phyloP scores from a whole-genome alignment of 2,888 invertebrate genomes.

The Helicoverpa assulta region DNA sequence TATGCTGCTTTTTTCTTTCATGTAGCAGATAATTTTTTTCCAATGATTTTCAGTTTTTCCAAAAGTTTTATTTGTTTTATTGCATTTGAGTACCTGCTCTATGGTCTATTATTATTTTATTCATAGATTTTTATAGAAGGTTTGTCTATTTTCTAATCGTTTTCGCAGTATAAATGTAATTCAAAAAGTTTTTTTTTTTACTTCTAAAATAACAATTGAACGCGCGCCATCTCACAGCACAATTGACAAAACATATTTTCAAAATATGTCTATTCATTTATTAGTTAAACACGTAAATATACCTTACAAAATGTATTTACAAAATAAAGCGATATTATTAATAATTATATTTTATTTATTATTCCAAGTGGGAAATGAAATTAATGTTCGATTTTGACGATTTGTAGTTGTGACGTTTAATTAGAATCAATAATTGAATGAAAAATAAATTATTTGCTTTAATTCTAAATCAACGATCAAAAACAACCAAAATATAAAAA shows the following conservation, averaged over 20 bases:
- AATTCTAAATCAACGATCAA: neutral
- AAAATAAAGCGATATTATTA: conserved; percentile 86
- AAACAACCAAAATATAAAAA: neutral
- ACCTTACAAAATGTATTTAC: conserved; percentile 89
- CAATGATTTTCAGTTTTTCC: no score
- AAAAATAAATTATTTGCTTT: neutral
- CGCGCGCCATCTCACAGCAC: conserved; percentile 84
- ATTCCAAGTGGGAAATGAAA: conserved; percentile 79
- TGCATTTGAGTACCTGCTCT: no score
- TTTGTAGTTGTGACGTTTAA: conserved; percentile 59
- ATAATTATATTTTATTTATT: conserved; percentile 69
- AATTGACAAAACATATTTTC: conserved; percentile 90
- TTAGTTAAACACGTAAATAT: conserved; percentile 88
- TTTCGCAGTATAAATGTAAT: conserved; percentile 15
- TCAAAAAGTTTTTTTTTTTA: conserved; percentile 38
- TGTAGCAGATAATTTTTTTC: neutral
- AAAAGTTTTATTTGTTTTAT: neutral
- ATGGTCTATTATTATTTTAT: neutral
- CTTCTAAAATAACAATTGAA: conserved; percentile 77
- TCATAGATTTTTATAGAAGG: neutral
- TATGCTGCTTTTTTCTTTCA: neutral
- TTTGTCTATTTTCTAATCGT: conserved; percentile 9
- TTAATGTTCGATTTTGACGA: conserved; percentile 64
- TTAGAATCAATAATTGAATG: neutral
- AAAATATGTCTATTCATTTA: conserved; percentile 84